Base-by-base conservation (phyloP, 2,113 vertebrate genomes). In the Stegastes partitus region DNA sequence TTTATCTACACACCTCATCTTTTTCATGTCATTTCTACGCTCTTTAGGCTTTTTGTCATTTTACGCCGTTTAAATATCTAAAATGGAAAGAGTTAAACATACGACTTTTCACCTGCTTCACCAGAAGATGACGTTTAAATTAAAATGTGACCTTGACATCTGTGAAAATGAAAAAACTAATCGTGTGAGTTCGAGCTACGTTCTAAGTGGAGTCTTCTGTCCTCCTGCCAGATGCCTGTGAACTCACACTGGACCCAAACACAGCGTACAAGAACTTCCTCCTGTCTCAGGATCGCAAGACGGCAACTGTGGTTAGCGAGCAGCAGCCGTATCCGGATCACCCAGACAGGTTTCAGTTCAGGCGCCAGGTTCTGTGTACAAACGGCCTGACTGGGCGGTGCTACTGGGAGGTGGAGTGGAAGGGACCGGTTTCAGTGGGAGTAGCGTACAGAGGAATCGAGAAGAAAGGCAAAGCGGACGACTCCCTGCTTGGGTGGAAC, bases 351-450 rank as follows among this genome's bases (percentile, higher is more conserved):
- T 73, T 63, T 54, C 31, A 62, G 4, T 14, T n/a, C 31, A 19
- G 31, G 31, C 2, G 5, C 18, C 70, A 73, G 58, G 70, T 73
- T 45, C 34, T 73, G 11, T 51, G 72, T 47, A 66, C 8, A 1
- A 55, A 56, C 16, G 62, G 72, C 23, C 23, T 75, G n/a, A 75
- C 51, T 19, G 62, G 53, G 23, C 11, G 50, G 31, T 76, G 53
- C 21, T 74, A 65, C 61, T 74, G 61, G 70, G 58, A 73, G 21
- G 47, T 73, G 28, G 59, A 53, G 10, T 53, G 37, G 25, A 47
- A 19, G 39, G 61, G 72, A 37, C 9, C 6, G 0, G 39, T 5
- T 5, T 5, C 0, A 23, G 37, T 49, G 0, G 72, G 61, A 14
- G 37, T 74, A 25, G 12, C 61, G 1, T 74, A 74, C 25, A 65